Evolutionary conservation across 2,797 vertebrate species (phyloP).

Genomic region (Acanthurus tractus): DNA sequence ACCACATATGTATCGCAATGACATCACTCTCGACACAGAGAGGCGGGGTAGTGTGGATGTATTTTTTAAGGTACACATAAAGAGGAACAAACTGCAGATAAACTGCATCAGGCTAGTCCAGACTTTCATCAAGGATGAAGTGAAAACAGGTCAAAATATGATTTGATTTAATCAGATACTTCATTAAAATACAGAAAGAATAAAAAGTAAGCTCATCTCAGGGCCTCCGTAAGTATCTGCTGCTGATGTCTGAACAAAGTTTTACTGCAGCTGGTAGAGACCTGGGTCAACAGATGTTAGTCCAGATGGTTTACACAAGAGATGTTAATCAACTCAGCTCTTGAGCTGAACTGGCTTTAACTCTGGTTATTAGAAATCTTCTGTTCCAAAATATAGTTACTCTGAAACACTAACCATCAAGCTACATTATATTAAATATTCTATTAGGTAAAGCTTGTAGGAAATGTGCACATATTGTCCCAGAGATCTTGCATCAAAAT

Average conservation of each 20-base stretch:
- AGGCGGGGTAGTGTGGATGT: not conserved
- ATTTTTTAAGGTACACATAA: not conserved
- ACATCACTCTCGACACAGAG: not conserved
- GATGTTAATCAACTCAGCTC: slow-evolving; percentile 77
- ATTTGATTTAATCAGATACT: slow-evolving; percentile 10
- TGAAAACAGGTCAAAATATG: not conserved
- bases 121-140: not conserved
- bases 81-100: not conserved
- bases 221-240: slow-evolving; percentile 3
- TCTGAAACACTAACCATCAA: slow-evolving; percentile 45
- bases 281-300: slow-evolving; percentile 70
- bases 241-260: slow-evolving; percentile 51
- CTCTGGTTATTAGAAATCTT: slow-evolving; percentile 62
- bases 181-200: slow-evolving; percentile 24
- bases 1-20: not conserved
- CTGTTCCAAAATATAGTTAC: slow-evolving; percentile 52
- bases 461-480: not conserved
- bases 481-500: slow-evolving; percentile 5
- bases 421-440: slow-evolving; percentile 40
- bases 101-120: not conserved
- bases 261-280: slow-evolving; percentile 62
- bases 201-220: slow-evolving; percentile 4
- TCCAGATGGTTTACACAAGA: slow-evolving; percentile 77
- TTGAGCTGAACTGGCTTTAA: slow-evolving; percentile 66
- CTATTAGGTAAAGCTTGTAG: not conserved